These are phyloP conservation scores for Sebastes hopkinsi DNA, from an alignment of 2,797 vertebrate genomes.

Conservation along the genomic window DNA sequence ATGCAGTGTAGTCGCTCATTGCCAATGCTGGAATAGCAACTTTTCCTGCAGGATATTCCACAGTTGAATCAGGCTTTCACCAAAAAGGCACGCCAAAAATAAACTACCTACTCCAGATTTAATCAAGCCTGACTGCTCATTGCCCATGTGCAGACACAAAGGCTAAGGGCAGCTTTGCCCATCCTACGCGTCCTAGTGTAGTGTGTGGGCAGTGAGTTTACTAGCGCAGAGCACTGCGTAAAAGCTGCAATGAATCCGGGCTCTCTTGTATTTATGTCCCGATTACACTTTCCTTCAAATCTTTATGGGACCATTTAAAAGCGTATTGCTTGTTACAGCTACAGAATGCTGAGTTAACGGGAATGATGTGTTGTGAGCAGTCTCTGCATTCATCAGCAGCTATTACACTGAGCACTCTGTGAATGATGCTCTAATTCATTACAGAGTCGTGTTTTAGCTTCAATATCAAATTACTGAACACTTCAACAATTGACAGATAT, in stretches of 20 bases:
- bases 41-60: not conserved
- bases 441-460: not conserved
- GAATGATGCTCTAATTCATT: not conserved
- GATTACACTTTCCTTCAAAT: conserved; percentile 32
- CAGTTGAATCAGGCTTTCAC: not conserved
- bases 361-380: not conserved
- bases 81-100: not conserved
- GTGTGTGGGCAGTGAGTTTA: conserved; percentile 2
- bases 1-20: too few species aligned
- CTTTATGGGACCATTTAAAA: conserved; percentile 41
- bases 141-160: not conserved
- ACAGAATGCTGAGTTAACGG: conserved; percentile 11
- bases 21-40: not conserved
- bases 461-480: not conserved
- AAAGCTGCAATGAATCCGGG: conserved; percentile 26
- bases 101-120: not conserved
- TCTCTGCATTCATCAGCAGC: not conserved
- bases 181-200: not conserved
- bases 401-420: not conserved
- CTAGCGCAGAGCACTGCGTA: conserved; percentile 10
- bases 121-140: not conserved
- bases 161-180: not conserved
- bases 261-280: conserved; percentile 30
- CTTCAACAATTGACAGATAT: not conserved
- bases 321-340: not conserved